Evolutionary conservation across 2,888 invertebrate species (phyloP).

Genomic region (Tryphoninae sp.): DNA sequence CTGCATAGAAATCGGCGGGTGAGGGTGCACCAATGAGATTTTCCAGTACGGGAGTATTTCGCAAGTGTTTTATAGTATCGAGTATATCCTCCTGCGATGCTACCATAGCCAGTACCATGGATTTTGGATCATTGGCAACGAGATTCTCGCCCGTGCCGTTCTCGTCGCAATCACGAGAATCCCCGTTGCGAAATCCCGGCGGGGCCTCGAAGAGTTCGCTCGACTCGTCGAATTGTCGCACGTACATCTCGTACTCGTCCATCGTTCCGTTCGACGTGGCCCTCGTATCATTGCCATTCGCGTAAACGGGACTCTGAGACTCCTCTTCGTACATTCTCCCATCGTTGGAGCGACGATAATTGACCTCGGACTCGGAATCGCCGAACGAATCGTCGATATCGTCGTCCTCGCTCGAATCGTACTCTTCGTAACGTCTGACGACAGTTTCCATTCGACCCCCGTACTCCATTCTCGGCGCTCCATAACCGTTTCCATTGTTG

Average conservation of each 20-base stretch:
- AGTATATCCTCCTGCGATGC: slow-evolving; percentile 75
- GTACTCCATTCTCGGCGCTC: slow-evolving; percentile 1
- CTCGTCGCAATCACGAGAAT: slow-evolving; percentile 51
- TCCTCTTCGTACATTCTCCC: slow-evolving; percentile 49
- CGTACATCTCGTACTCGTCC: slow-evolving; percentile 68
- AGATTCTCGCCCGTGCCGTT: slow-evolving; percentile 57
- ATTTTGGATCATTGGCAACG: slow-evolving; percentile 67
- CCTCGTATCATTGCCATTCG: slow-evolving; percentile 55
- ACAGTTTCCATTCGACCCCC: slow-evolving; percentile 17
- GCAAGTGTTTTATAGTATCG: slow-evolving; percentile 74
- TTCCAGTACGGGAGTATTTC: slow-evolving; percentile 75
- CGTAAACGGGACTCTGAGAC: slow-evolving; percentile 49
- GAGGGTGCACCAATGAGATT: slow-evolving; percentile 74
- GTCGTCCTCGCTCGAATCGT: slow-evolving; percentile 66
- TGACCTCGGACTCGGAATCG: slow-evolving; percentile 62
- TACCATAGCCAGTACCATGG: slow-evolving; percentile 72
- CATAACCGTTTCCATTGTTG: slow-evolving; percentile 58
- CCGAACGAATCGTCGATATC: slow-evolving; percentile 66
- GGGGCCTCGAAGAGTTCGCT: slow-evolving; percentile 62
- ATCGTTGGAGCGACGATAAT: slow-evolving; percentile 54
- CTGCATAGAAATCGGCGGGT: slow-evolving; percentile 73
- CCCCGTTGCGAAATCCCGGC: slow-evolving; percentile 55
- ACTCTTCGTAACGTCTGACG: slow-evolving; percentile 60
- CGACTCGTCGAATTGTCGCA: slow-evolving; percentile 65
- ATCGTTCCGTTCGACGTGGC: slow-evolving; percentile 59